Evolutionary conservation across 2,888 invertebrate genomes (phyloP).

Genomic region (Thymelicus sylvestris): DNA sequence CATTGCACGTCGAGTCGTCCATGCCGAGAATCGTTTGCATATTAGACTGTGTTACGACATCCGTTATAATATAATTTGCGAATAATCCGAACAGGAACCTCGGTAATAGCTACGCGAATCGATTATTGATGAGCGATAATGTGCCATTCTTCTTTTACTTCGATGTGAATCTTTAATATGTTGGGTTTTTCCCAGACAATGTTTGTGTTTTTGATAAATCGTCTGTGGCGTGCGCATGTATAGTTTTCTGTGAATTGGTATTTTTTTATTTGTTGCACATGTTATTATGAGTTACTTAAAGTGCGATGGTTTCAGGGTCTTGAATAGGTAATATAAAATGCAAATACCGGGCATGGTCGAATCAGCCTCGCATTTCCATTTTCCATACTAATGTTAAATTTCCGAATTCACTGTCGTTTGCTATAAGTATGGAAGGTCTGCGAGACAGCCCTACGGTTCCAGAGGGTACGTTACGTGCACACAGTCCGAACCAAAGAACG

Average conservation of each 20-base stretch:
- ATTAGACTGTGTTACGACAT: constrained; percentile 47
- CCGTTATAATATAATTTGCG: constrained; percentile 59
- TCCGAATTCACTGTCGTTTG: too few species aligned
- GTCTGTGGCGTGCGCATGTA: not conserved
- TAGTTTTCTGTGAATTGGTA: too few species aligned
- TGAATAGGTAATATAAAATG: too few species aligned
- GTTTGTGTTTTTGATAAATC: not conserved
- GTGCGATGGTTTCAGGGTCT: too few species aligned
- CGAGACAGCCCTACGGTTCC: not conserved
- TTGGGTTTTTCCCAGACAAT: not conserved
- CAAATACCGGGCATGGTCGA: too few species aligned
- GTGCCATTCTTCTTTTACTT: constrained; percentile 2
- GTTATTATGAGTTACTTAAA: too few species aligned
- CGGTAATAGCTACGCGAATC: constrained; percentile 30
- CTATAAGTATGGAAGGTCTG: too few species aligned
- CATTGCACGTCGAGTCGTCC: constrained; percentile 7
- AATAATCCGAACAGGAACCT: constrained; percentile 47
- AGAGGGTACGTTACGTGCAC: constrained; percentile 15
- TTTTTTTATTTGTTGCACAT: too few species aligned
- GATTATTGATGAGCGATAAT: constrained; percentile 39
- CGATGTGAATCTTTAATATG: not conserved
- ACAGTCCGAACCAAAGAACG: constrained; percentile 37
- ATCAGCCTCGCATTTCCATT: too few species aligned
- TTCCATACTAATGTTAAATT: too few species aligned
- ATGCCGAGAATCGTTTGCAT: constrained; percentile 41